phyloP scores from a whole-genome alignment of 2,797 vertebrate genomes.

The Clarias platycephalus region DNA sequence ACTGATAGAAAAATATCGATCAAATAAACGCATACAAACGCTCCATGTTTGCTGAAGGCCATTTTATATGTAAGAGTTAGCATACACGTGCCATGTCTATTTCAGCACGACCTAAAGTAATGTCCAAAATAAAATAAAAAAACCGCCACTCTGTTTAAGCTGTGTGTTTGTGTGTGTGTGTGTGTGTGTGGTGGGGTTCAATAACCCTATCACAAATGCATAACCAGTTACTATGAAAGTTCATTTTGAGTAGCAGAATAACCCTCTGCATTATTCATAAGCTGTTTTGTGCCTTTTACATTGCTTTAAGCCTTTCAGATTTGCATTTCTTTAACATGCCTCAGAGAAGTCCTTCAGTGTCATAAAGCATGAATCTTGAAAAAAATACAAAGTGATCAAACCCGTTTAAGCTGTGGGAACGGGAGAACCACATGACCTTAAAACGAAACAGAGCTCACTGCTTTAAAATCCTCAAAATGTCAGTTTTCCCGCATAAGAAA shows the following conservation, averaged over 20 bases:
- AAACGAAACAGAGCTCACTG: slow-evolving; percentile 38
- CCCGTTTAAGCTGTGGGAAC: slow-evolving; percentile 47
- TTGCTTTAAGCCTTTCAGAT: slow-evolving; percentile 62
- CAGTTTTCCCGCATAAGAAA: slow-evolving; percentile 12
- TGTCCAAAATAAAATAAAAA: slow-evolving; percentile 41
- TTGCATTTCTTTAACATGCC: slow-evolving; percentile 61
- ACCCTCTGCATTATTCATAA: slow-evolving; percentile 63
- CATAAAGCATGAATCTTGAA: slow-evolving; percentile 57
- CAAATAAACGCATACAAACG: slow-evolving; percentile 22
- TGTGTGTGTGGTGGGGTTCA: slow-evolving; percentile 38
- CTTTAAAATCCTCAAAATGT: slow-evolving; percentile 35
- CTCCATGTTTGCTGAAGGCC: slow-evolving; percentile 20
- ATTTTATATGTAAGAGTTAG: background rate
- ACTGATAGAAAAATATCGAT: slow-evolving; percentile 30
- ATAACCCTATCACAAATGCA: slow-evolving; percentile 61
- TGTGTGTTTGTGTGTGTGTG: slow-evolving; percentile 33
- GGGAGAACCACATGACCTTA: slow-evolving; percentile 44
- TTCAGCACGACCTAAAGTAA: slow-evolving; percentile 40
- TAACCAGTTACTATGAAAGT: slow-evolving; percentile 62
- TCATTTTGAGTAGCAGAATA: slow-evolving; percentile 64
- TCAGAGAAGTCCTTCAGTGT: slow-evolving; percentile 60
- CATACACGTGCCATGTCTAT: background rate
- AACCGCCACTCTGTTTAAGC: slow-evolving; percentile 46
- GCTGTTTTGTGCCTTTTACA: slow-evolving; percentile 61
- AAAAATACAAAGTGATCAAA: slow-evolving; percentile 57